A percentile compares a stretch with the other conserved stretches of the same genome.
phyloP scores from a whole-genome alignment of 2,888 invertebrate species.

The Leptopterna dolabrata region DNA sequence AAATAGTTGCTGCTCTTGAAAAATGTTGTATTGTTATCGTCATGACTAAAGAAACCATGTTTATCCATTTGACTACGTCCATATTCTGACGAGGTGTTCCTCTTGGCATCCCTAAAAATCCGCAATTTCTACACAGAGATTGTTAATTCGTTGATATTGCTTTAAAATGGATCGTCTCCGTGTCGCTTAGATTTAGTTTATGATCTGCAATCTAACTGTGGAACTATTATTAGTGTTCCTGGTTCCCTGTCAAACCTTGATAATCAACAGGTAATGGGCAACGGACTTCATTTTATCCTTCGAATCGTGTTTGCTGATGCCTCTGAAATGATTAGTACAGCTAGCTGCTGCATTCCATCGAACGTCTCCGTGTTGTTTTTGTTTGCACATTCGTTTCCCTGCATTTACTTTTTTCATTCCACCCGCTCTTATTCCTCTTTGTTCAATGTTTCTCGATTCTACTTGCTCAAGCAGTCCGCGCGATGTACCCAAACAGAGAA shows the following conservation, averaged over 20 bases:
- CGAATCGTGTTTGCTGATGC: constrained; percentile 7
- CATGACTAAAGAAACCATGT: too few relatives aligned
- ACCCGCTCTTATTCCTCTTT: background rate
- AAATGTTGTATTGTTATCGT: too few relatives aligned
- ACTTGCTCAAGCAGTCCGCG: constrained; percentile 30
- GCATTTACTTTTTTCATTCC: background rate
- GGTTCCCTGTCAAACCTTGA: background rate
- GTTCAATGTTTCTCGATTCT: background rate
- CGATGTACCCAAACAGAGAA: constrained; percentile 7
- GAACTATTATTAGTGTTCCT: background rate
- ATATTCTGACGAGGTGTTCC: too few relatives aligned
- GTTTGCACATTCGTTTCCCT: background rate
- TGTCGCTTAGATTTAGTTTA: background rate
- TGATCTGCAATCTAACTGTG: background rate
- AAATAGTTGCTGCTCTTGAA: too few relatives aligned
- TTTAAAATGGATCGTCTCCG: too few relatives aligned
- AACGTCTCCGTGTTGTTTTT: background rate
- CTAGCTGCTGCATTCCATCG: background rate
- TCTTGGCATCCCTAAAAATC: too few relatives aligned
- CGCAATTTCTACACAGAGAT: too few relatives aligned
- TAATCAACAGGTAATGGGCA: background rate
- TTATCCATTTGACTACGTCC: too few relatives aligned
- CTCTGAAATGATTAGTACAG: background rate
- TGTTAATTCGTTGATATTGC: too few relatives aligned
- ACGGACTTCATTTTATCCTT: background rate